These are phyloP conservation scores for Pygoscelis adeliae DNA, from an alignment of 2,113 vertebrate species.

Conservation along the genomic window DNA sequence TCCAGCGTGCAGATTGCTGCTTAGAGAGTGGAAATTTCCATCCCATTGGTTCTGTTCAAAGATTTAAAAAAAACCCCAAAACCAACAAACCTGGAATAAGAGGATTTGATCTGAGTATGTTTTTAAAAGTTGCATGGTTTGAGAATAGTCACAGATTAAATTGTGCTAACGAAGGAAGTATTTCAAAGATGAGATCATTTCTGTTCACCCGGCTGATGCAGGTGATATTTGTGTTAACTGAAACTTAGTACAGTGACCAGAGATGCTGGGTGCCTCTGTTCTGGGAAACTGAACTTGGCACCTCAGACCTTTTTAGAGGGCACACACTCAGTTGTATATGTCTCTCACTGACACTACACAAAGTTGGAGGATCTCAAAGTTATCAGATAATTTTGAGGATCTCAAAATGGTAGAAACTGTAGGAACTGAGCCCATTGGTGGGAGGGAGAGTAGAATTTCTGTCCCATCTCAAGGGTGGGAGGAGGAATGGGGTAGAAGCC, in stretches of 20 bases:
- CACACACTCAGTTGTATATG: neutral
- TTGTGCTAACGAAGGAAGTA: neutral
- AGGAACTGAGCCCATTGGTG: neutral
- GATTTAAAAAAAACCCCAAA: too few relatives aligned
- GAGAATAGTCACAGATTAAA: neutral
- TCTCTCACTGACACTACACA: neutral
- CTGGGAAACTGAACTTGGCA: neutral
- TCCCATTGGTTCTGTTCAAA: neutral
- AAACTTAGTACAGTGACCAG: neutral
- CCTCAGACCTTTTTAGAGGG: neutral
- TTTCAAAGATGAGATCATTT: neutral
- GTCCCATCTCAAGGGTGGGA: neutral
- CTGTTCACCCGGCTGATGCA: neutral
- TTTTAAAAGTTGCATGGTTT: neutral
- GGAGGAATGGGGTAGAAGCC: neutral
- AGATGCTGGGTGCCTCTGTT: neutral
- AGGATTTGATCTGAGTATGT: neutral
- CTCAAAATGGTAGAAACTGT: neutral
- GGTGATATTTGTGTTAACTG: neutral
- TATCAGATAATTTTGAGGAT: neutral
- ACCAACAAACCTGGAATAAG: neutral
- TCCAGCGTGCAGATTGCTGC: neutral
- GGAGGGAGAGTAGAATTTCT: neutral
- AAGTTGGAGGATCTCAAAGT: neutral
- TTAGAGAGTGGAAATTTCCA: neutral